Evolutionary conservation across 2,888 invertebrate species (phyloP), one percentile per base, ranked within the genome.

Genomic region (Cetonia aurata): DNA sequence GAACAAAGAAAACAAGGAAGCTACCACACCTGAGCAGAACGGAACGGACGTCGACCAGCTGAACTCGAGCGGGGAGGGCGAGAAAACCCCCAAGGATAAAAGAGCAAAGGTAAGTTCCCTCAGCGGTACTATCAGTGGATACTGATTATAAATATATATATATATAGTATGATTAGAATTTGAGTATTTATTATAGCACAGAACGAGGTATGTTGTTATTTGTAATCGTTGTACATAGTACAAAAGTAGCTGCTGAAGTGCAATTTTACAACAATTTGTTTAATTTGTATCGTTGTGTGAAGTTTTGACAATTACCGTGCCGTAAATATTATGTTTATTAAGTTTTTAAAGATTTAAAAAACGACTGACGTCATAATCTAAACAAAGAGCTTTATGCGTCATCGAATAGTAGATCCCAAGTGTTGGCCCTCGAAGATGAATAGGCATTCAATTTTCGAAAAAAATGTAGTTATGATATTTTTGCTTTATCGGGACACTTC

Each of bases 1-100:
- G 80, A 88, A 87, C 77, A 87, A 88, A 80, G 87, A 88, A 80
- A 85, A 86, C 77, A 83, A 85, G 75, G 85, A 87, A 66, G 78
- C 78, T 17, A 82, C 81, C 70, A 79, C 81, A 50, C 78, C 82
- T 25, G 83, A 84, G 69, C 83, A 84, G 72, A 85, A 85, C 72
- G 85, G 84, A 42, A 82, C 81, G 6, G 83, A 83, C 56, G 74
- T 74, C 8, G 84, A 84, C 70, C 77, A 77, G 50, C 74, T 82
- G 44, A 83, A 81, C 74, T 79, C 83, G 3, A 80, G 79, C 68
- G 78, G 74, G 19, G 83, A 84, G 42, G 79, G 76, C 60, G 83
- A 86, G 77, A 80, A 85, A 80, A 75, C 84, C 76, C 76, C 86
- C 78, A 80, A 85, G 80, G 86, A 87, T 73, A 87, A 86, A 78